Base-by-base conservation (phyloP, 2,113 vertebrate species). In the Pitta sordida region DNA sequence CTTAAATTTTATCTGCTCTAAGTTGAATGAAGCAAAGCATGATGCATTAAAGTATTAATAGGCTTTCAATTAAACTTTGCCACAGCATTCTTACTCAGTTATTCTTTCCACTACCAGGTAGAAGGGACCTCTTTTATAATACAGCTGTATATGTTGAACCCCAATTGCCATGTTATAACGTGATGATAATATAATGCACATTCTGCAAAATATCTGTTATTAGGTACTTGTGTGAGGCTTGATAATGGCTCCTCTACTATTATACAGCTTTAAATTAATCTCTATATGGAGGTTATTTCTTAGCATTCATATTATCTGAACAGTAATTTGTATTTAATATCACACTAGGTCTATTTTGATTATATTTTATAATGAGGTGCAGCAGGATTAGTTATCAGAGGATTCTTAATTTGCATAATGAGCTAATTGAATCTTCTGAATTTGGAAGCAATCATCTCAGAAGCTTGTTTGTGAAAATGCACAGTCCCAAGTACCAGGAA, bases 1-100 rank as follows among this genome's bases (percentile, higher is more conserved):
- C 76, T 95, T 91, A 80, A 94, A 77, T 84, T 93, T 95, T 94
- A 95, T 94, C 82, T 92, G 64, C 89, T 65, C 48, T 65, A 89
- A 93, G 86, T 68, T 78, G 74, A 93, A 83, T 92, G 39, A 95
- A 82, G 63, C 3, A 16, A 93, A 92, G 41, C n/a, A 21, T 49
- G 69, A 80, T 88, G 87, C 91, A 82, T n/a, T 91, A 65, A 94
- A 94, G 64, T 90, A 80, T 96, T 97, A 96, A 91, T 70, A 94
- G 37, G 8, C 68, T 96, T 96, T 75, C 58, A 88, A 44, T 91
- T 95, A 89, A 95, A 92, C 20, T 91, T 94, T 94, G 53, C 46
- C 41, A 79, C 4, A 30, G 8, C 77, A 44, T 32, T 91, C 59
- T 79, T 88, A 34, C 51, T 55, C n/a, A 51, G 17, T 91, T 93